Base-by-base conservation (phyloP, 2,113 vertebrate species). In the Scomber japonicus region DNA sequence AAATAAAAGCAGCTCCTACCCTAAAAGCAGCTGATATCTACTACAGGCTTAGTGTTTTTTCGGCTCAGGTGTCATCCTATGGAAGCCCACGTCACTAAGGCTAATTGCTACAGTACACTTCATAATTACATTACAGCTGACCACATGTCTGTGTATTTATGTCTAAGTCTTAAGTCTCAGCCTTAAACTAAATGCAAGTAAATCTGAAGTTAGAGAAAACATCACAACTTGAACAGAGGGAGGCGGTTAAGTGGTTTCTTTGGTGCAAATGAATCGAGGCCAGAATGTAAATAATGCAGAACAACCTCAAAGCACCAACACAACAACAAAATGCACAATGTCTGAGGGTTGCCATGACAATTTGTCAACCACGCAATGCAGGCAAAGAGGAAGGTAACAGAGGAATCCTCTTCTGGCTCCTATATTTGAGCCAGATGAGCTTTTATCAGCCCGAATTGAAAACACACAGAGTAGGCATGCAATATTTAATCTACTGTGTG, bases 1-100 rank as follows among this genome's bases (percentile, higher is more conserved):
- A 74, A 86, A 89, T 84, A 30, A 92, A 24, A 40, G 24, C 55
- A 59, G 45, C 44, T 53, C 61, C 71, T 2, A 53, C 49, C 57
- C 73, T 48, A 80, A 80, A 80, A 73, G 40, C 72, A 71, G 66
- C 67, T 30, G 80, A 74, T 80, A 56, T 40, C 21, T 17, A n/a
- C 21, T 8, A 7, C 35, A 0, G 71, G 27, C 31, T 67, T 13
- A 12, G 21, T 67, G 71, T 64, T 66, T 54, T 50, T 56, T n/a
- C 5, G 62, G 53, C 46, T 89, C 1, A 46, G 11, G 80, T 90
- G 88, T 73, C 79, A 44, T 45, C 51, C 55, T 19, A 27, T 14
- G 0, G n/a, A 69, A 24, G 27, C 35, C 21, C 57, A 13, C 2
- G 2, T 55, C 48, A n/a, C 57, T 17, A 19, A 50, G 5, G 31